Base-by-base conservation (phyloP, 2,888 invertebrate genomes). In the Quadroppia sp. region DNA sequence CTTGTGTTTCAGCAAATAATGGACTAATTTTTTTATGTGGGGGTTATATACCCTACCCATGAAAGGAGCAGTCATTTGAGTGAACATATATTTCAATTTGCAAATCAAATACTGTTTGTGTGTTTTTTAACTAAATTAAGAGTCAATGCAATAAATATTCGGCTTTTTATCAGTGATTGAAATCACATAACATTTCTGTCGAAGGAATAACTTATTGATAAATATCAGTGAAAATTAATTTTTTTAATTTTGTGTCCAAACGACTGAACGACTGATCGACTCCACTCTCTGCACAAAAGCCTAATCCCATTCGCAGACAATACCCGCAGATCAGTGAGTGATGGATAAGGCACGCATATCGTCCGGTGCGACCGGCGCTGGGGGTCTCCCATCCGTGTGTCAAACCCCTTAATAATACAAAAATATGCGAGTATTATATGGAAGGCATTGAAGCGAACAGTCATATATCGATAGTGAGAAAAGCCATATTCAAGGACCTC, bases 361-460 rank as follows among this genome's bases (percentile, higher is more conserved):
- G n/a, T n/a, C n/a, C n/a, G n/a, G 28, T 9, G 15, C 15, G 23
- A 7, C 50, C n/a, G 50, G 20, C 20, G 50, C 45, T n/a, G 45
- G 11, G 9, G 56, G 56, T 56, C 56, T 23, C 4, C n/a, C 30
- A 59, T 59, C 59, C 30, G 32, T 59, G 59, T 28, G 28, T 28
- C 59, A n/a, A 30, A 28, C 30, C 15, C 4, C n/a, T n/a, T n/a
- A n/a, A n/a, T 59, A 59, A 59, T 53, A 53, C 23, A 20, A 7
- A 6, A 50, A 50, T 45, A 23, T 20, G 20, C 20, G 50, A 20
- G 15, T 50, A 20, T 6, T 59, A 59, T 59, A 30, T 30, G 28
- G 30, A 32, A 59, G 28, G 59, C 59, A 59, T 13, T 59, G 59
- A 32, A 59, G 59, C 59, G 59, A 59, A 59, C 59, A 13, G 45